Evolutionary conservation across 2,797 vertebrate species (phyloP).

Genomic region (Artibeus lituratus): DNA sequence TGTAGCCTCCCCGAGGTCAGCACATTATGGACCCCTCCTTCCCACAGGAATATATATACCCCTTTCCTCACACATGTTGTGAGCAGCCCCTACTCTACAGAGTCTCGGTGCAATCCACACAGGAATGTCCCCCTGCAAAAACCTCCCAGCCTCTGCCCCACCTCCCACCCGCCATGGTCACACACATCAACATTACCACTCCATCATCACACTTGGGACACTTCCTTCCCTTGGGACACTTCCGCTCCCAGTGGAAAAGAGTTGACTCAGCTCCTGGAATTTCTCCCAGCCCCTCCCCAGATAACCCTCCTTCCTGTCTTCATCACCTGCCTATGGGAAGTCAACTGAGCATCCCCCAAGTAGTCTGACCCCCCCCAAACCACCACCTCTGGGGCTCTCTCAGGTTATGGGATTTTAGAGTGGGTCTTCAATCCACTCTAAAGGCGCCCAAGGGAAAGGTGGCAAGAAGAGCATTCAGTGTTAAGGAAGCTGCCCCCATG

Average conservation of each 20-base stretch:
- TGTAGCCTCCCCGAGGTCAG: neutral
- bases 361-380: neutral
- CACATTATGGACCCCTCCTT: neutral
- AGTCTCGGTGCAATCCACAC: neutral
- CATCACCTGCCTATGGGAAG: neutral
- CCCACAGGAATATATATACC: neutral
- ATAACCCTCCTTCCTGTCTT: neutral
- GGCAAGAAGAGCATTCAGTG: neutral
- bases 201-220: neutral
- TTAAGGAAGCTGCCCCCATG: neutral
- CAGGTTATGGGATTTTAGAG: neutral
- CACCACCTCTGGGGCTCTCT: neutral
- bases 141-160: neutral
- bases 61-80: neutral
- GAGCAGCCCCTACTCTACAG: neutral
- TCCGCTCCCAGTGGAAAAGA: constrained; percentile 43
- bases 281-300: neutral
- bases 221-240: constrained; percentile 1
- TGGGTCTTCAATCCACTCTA: neutral
- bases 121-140: neutral
- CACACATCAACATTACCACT: neutral
- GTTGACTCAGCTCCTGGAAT: constrained; percentile 54
- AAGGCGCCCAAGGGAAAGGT: neutral
- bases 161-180: neutral
- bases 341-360: neutral